Base-by-base conservation (phyloP, 2,797 vertebrate genomes). In the Hapalemur alaotrensis region DNA sequence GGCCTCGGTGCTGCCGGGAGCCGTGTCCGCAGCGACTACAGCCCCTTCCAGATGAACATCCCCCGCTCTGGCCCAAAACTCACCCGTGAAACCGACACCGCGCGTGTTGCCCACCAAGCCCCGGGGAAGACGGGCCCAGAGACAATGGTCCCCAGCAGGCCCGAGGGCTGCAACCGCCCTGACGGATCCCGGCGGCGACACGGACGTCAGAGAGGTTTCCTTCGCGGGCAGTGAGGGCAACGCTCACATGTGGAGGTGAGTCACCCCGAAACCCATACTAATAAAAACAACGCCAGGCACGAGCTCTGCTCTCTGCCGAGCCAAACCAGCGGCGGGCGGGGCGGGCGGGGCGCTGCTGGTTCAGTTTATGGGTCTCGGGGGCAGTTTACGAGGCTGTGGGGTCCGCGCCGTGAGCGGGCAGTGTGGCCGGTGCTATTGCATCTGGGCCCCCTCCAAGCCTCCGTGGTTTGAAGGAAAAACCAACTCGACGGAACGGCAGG, bases 321-420 rank as follows among this genome's bases (percentile, higher is more conserved):
- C 95, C 80, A 98, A 98, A 98, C 97, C 96, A 75, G 85, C 41
- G 32, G 61, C 1, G 50, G 83, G 61, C 87, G 95, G 0, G 7
- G 46, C 23, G 46, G 12, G 5, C 18, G 2, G 72, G 28, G 30
- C 38, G 73, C 93, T 93, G 92, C 73, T 17, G 87, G 93, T 95
- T 90, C 75, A 54, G 89, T 96, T 97, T 96, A 93, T 91, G 87
- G 97, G 96, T 92, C 97, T 96, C 95, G 82, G 9, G 86, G 96
- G 73, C 84, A 46, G 4, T 96, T 87, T 79, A 96, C 57, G 81
- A 98, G 96, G 95, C 95, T 83, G 93, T 54, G 48, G 67, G 93
- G 96, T 89, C 89, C n/a, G 75, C 46, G 17, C 32, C n/a, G 48
- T 85, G 50, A 95, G 93, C 63, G 88, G 92, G 70, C 90, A 73